phyloP scores from a whole-genome alignment of 2,113 vertebrate species.

The Phodopus roborovskii region DNA sequence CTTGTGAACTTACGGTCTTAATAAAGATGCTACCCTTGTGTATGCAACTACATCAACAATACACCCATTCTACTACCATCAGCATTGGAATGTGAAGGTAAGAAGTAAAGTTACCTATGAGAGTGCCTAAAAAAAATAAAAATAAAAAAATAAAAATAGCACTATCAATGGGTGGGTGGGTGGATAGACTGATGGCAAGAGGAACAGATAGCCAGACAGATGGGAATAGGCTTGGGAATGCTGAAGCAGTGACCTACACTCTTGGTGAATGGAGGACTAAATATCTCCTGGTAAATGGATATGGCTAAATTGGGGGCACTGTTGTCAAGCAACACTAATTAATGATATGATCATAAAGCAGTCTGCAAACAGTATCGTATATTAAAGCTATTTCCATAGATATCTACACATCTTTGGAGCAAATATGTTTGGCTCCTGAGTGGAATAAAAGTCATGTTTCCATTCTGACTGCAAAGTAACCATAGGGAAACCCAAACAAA shows the following conservation, averaged over 20 bases:
- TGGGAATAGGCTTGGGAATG: background rate
- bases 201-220: too few species aligned
- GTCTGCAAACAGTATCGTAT: background rate
- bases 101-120: background rate
- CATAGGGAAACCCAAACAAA: background rate
- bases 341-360: slow-evolving; percentile 5
- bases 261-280: background rate
- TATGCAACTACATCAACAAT: background rate
- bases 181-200: background rate
- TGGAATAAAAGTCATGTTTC: background rate
- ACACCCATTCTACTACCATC: background rate
- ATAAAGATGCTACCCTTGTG: background rate
- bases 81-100: background rate
- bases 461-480: slow-evolving; percentile 49
- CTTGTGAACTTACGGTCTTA: background rate
- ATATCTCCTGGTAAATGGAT: background rate
- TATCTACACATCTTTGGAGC: slow-evolving; percentile 62
- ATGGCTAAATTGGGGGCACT: background rate
- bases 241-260: background rate
- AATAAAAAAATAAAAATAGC: too few species aligned
- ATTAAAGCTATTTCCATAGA: slow-evolving; percentile 78
- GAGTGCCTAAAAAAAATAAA: background rate
- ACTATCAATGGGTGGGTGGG: background rate
- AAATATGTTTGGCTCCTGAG: slow-evolving; percentile 64
- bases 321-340: slow-evolving; percentile 49